Percentiles rank a stretch among this genome's conserved stretches.
Conservation (phyloP, 1,140 invertebrate species). For the Drosophila baimaii region DNA sequence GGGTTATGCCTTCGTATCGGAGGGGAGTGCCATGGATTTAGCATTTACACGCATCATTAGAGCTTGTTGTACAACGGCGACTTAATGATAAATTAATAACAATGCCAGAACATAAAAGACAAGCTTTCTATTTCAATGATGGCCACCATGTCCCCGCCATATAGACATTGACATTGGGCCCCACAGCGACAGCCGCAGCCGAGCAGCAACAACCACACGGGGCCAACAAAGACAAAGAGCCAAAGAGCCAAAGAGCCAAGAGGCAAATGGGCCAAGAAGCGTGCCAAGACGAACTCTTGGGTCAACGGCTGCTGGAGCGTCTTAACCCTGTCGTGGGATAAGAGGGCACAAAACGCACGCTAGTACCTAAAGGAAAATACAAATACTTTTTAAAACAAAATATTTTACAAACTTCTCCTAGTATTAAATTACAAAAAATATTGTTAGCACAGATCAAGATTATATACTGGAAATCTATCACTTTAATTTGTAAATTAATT, state of each 20-base stretch:
- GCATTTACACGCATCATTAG: conserved; percentile 79
- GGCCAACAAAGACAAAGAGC: conserved; percentile 13
- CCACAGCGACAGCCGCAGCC: conserved; percentile 37
- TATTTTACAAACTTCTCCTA: neutral
- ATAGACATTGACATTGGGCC: conserved; percentile 57
- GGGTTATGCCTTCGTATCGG: neutral
- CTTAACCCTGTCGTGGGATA: conserved; percentile 47
- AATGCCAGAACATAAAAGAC: conserved; percentile 49
- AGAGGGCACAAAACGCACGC: neutral
- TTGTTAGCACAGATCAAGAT: too few relatives aligned
- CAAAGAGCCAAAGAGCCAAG: conserved; percentile 15
- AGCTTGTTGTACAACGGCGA: conserved; percentile 63
- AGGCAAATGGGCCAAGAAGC: conserved; percentile 13
- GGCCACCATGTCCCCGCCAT: conserved; percentile 40
- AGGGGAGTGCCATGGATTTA: conserved; percentile 48
- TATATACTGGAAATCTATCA: too few relatives aligned
- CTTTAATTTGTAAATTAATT: too few relatives aligned
- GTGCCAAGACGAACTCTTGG: conserved; percentile 47
- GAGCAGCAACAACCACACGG: conserved; percentile 17
- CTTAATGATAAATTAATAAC: conserved; percentile 77
- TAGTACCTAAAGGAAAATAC: neutral
- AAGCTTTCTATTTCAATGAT: conserved; percentile 78
- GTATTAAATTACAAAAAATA: too few relatives aligned
- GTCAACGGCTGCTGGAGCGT: conserved; percentile 26
- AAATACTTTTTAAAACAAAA: neutral